phyloP scores from a whole-genome alignment of 2,113 vertebrate genomes.

The Propithecus coquereli region DNA sequence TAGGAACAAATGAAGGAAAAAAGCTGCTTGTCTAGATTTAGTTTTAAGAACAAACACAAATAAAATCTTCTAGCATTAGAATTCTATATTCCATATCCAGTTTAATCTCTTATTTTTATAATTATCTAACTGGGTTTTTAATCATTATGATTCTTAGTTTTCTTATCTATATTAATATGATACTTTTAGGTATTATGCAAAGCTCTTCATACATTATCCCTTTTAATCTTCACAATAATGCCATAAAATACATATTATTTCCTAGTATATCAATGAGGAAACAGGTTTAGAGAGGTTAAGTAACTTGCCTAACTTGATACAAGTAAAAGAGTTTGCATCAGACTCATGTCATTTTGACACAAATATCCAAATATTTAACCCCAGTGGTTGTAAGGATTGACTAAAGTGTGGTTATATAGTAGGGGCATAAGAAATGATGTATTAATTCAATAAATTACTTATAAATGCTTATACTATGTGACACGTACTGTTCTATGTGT shows the following conservation, averaged over 20 bases:
- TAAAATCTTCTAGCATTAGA: neutral
- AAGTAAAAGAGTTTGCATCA: neutral
- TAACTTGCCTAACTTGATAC: neutral
- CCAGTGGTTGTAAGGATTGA: neutral
- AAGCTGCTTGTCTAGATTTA: neutral
- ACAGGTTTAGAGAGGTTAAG: neutral
- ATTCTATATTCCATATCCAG: neutral
- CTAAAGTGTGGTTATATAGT: neutral
- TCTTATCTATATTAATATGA: neutral
- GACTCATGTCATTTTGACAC: neutral
- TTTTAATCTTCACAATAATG: slow-evolving; percentile 4
- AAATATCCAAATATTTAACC: neutral
- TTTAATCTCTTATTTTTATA: neutral
- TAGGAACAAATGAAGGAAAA: neutral
- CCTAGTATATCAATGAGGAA: neutral
- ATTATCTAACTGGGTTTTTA: neutral
- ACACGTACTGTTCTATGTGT: neutral
- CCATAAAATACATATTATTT: neutral
- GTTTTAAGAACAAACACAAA: neutral
- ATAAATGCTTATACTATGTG: neutral
- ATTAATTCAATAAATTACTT: neutral
- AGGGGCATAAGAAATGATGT: neutral
- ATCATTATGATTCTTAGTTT: neutral
- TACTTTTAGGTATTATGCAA: neutral
- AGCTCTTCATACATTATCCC: neutral